These are phyloP conservation scores for Zelleria hepariella DNA, from an alignment of 2,888 invertebrate genomes.

Conservation along the genomic window DNA sequence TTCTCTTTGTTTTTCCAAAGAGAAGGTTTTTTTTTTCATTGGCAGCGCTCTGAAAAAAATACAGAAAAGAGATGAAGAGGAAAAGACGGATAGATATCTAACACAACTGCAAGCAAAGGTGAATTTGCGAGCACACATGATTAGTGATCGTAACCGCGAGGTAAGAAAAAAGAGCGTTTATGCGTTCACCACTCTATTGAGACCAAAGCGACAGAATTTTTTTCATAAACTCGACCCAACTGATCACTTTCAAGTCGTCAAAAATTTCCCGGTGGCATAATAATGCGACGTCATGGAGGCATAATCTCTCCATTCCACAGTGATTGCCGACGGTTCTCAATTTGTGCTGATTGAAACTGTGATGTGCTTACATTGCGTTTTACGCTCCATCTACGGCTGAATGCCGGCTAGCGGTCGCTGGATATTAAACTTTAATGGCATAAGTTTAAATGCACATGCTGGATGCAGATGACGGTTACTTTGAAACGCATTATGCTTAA, in stretches of 20 bases:
- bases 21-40: no score
- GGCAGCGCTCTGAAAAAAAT: no score
- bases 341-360: conserved; percentile 59
- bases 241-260: neutral
- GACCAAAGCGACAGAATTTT: neutral
- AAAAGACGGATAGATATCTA: no score
- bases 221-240: neutral
- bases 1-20: no score
- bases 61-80: no score
- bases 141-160: no score
- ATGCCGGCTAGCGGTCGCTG: neutral
- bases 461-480: neutral
- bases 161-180: no score
- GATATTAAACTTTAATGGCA: neutral
- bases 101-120: no score
- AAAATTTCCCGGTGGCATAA: neutral
- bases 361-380: conserved; percentile 46
- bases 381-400: neutral
- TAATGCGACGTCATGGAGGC: conserved; percentile 11
- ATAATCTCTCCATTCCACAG: conserved; percentile 32
- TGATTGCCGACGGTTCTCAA: conserved; percentile 30
- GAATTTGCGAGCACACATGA: no score
- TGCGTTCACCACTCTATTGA: no score
- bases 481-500: neutral
- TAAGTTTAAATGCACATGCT: neutral